Base-by-base conservation (phyloP, 2,888 invertebrate species). In the Polyommatus icarus region DNA sequence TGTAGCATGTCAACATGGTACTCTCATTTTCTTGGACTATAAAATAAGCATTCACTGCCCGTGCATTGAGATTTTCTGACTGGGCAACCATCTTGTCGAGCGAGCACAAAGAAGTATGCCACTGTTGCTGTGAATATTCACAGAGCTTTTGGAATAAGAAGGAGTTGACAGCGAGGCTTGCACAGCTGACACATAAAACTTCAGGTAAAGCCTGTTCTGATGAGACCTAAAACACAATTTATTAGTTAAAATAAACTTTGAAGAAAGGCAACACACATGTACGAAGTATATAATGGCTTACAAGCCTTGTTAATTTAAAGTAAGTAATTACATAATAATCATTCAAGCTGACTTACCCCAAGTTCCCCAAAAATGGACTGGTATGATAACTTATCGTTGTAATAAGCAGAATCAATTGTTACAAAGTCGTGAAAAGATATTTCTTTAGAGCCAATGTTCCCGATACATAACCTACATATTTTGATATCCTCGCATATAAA, bases 401-500 rank as follows among this genome's bases (percentile, higher is more conserved):
- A 85, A 81, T 87, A 91, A 0, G 83, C 61, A 59, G 82, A 85
- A 76, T 88, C 83, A 20, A 91, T 79, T 3, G 78, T 82, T 0
- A 87, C 83, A 75, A 40, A 80, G 54, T 91, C 89, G 20, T 89
- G 86, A 24, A 93, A 78, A 5, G 81, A 82, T 15, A 88, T 79
- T 81, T 84, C 86, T 79, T 83, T 79, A 0, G 83, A 12, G 24
- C 20, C 61, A 24, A 88, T 88, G 1, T 83, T 80, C 79, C 84
- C 83, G 79, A 91, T 90, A 88, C 93, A 93, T 87, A 93, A 88
- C 88, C 92, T 91, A 82, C 93, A 93, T 83, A 92, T 80, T 46
- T 87, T 83, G 29, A 84, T 83, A 76, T 88, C 87, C 5, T 88
- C 88, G 15, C 87, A 83, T 3, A 92, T 76, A 77, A 84, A 92